phyloP scores from a whole-genome alignment of 2,888 invertebrate species.

The Xylophagus ater region DNA sequence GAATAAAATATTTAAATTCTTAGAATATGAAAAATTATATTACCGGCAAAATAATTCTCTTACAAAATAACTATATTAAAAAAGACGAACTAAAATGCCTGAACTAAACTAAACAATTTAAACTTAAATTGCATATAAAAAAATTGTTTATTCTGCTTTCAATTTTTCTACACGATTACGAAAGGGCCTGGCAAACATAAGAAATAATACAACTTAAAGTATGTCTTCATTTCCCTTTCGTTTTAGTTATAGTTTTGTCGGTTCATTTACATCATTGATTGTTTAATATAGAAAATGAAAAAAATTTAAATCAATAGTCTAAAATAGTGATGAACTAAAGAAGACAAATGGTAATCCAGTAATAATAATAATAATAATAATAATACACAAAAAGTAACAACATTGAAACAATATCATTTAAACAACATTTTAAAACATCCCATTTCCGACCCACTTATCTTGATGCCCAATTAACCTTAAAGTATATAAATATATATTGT shows the following conservation, averaged over 20 bases:
- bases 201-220: background rate
- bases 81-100: conserved; percentile 6
- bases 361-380: too few species aligned
- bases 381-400: conserved; percentile 16
- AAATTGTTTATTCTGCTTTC: conserved; percentile 10
- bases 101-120: background rate
- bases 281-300: too few species aligned
- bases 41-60: too few species aligned
- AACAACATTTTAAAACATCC: conserved; percentile 21
- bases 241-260: too few species aligned
- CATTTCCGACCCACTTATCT: conserved; percentile 41
- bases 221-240: conserved; percentile 11
- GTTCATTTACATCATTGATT: too few species aligned
- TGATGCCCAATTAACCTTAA: conserved; percentile 41
- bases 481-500: too few species aligned
- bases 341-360: too few species aligned
- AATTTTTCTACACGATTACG: conserved; percentile 10
- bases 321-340: too few species aligned
- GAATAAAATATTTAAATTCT: too few species aligned
- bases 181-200: conserved; percentile 2
- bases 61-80: too few species aligned
- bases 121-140: conserved; percentile 5
- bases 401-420: conserved; percentile 18
- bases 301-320: conserved; percentile 10
- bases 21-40: too few species aligned